Percentiles rank a stretch among this genome's conserved stretches.
These are phyloP conservation scores for Condylostylus longicornis DNA, from an alignment of 1,140 invertebrate genomes.

Conservation along the genomic window DNA sequence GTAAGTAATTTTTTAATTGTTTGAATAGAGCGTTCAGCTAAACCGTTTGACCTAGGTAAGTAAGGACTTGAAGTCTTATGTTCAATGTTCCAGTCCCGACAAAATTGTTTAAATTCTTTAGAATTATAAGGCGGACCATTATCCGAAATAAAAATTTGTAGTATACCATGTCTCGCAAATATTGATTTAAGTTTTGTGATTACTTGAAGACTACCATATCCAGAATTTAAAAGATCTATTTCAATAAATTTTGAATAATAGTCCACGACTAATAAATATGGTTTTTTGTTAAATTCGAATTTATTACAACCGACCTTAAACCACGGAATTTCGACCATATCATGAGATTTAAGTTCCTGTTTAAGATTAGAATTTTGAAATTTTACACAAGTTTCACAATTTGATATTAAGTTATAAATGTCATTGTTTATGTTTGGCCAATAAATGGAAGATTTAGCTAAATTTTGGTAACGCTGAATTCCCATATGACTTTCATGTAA, in stretches of 20 bases:
- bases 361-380: constrained; percentile 11
- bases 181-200: constrained; percentile 7
- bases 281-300: constrained; percentile 19
- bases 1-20: constrained; percentile 1
- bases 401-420: constrained; percentile 28
- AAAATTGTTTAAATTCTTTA: constrained; percentile 6
- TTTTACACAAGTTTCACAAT: constrained; percentile 17
- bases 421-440: constrained; percentile 34
- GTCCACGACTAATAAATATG: constrained; percentile 22
- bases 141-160: constrained; percentile 6
- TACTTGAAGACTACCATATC: not conserved
- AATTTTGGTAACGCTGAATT: constrained; percentile 25
- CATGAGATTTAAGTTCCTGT: constrained; percentile 22
- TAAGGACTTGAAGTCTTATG: constrained; percentile 2
- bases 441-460: constrained; percentile 29
- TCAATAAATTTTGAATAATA: constrained; percentile 8
- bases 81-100: constrained; percentile 1
- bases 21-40: constrained; percentile 4
- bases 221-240: constrained; percentile 4
- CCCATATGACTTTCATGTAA: constrained; percentile 35
- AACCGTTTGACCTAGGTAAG: constrained; percentile 4
- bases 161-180: constrained; percentile 8
- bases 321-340: constrained; percentile 18
- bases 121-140: constrained; percentile 7
- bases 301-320: constrained; percentile 23